Percentiles rank a stretch among this genome's conserved stretches.
phyloP scores from a whole-genome alignment of 2,888 invertebrate genomes.

The Anaspis maculata region DNA sequence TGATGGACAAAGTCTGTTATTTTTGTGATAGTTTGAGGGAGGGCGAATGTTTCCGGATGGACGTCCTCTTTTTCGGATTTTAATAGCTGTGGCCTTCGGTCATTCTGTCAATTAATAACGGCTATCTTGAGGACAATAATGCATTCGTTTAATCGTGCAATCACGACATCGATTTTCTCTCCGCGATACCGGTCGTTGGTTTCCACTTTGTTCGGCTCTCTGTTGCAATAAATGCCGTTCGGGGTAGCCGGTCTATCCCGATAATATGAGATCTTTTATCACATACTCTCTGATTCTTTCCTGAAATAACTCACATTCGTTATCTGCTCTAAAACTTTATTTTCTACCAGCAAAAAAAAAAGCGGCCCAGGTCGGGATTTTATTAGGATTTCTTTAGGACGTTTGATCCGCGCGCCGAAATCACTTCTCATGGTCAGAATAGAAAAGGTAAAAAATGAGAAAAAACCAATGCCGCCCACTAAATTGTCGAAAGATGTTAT shows the following conservation, averaged over 20 bases:
- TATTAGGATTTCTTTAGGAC: slow-evolving; percentile 15
- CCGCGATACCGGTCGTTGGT: slow-evolving; percentile 24
- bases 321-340: slow-evolving; percentile 22
- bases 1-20: too few relatives aligned
- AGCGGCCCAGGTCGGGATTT: slow-evolving; percentile 19
- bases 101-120: slow-evolving; percentile 23
- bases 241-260: slow-evolving; percentile 18
- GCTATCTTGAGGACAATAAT: slow-evolving; percentile 24
- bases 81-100: slow-evolving; percentile 14
- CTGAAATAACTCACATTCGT: slow-evolving; percentile 25
- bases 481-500: too few relatives aligned
- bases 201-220: slow-evolving; percentile 27
- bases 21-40: not conserved
- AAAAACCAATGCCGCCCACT: too few relatives aligned
- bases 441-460: too few relatives aligned
- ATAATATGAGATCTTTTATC: slow-evolving; percentile 28
- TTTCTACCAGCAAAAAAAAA: too few relatives aligned
- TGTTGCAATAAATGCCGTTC: slow-evolving; percentile 23
- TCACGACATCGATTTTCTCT: slow-evolving; percentile 25
- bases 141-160: slow-evolving; percentile 25
- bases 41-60: slow-evolving; percentile 6
- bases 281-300: slow-evolving; percentile 22
- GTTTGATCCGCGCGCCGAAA: slow-evolving; percentile 3
- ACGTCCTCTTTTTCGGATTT: slow-evolving; percentile 11
- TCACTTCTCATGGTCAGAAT: slow-evolving; percentile 1